Percentiles rank a stretch among this genome's conserved stretches.
phyloP scores from a whole-genome alignment of 2,888 invertebrate genomes.

The Liodrosophila aerea region DNA sequence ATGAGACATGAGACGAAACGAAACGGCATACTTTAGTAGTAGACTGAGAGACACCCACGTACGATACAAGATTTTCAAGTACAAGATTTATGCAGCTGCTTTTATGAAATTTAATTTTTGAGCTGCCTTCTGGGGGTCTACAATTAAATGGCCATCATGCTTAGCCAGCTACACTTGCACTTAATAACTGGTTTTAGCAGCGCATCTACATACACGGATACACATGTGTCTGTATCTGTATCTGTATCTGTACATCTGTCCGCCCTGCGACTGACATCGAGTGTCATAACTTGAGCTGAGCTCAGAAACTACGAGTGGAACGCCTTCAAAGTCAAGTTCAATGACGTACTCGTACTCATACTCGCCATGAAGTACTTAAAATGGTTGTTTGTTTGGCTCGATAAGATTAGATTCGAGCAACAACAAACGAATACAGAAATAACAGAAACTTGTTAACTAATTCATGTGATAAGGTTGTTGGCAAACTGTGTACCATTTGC shows the following conservation, averaged over 20 bases:
- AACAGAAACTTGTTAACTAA: slow-evolving; percentile 59
- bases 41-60: slow-evolving; percentile 39
- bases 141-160: slow-evolving; percentile 59
- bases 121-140: slow-evolving; percentile 35
- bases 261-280: slow-evolving; percentile 61
- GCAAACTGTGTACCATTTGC: slow-evolving; percentile 64
- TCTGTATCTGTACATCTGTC: slow-evolving; percentile 38
- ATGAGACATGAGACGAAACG: slow-evolving; percentile 9
- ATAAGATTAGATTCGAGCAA: slow-evolving; percentile 59
- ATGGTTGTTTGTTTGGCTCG: slow-evolving; percentile 49
- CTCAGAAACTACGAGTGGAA: slow-evolving; percentile 58
- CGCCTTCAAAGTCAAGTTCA: slow-evolving; percentile 78
- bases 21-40: slow-evolving; percentile 26
- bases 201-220: slow-evolving; percentile 22
- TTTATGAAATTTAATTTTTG: slow-evolving; percentile 33
- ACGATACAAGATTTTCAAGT: slow-evolving; percentile 12
- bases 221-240: slow-evolving; percentile 7
- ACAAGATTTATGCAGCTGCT: slow-evolving; percentile 40
- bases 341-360: slow-evolving; percentile 67
- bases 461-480: slow-evolving; percentile 66
- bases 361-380: slow-evolving; percentile 54
- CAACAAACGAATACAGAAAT: slow-evolving; percentile 20
- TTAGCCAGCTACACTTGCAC: slow-evolving; percentile 49
- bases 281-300: slow-evolving; percentile 55
- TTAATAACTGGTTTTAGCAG: slow-evolving; percentile 52